A percentile compares a stretch with the other conserved stretches of the same genome.
Conservation (phyloP, 2,797 vertebrate genomes). For the Xyrichtys novacula region DNA sequence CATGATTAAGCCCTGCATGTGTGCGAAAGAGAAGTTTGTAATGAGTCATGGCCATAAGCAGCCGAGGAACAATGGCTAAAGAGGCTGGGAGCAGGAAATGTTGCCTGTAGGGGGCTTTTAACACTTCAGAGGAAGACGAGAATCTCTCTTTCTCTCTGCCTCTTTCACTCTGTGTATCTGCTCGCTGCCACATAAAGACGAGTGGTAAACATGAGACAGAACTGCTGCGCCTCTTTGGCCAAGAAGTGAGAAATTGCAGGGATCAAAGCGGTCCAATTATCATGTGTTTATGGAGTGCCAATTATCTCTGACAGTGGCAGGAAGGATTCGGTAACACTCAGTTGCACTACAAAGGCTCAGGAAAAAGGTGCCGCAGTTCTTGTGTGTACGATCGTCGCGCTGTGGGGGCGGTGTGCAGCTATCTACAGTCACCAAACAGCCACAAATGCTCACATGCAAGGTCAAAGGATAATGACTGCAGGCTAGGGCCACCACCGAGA, state of each 20-base stretch:
- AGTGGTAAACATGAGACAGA: conserved; percentile 74
- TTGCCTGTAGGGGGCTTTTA: conserved; percentile 79
- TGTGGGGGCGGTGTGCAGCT: conserved; percentile 51
- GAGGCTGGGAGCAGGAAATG: conserved; percentile 73
- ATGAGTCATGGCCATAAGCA: conserved; percentile 74
- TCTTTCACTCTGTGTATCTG: conserved; percentile 49
- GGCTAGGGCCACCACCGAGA: conserved; percentile 34
- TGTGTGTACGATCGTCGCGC: conserved; percentile 54
- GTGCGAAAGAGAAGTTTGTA: conserved; percentile 65
- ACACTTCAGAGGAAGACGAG: conserved; percentile 78
- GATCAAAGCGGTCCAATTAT: conserved; percentile 84
- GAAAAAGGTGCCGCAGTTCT: conserved; percentile 64
- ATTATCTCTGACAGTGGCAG: conserved; percentile 81
- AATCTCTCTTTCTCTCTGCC: conserved; percentile 49
- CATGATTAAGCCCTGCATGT: conserved; percentile 58
- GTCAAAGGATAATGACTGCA: conserved; percentile 48
- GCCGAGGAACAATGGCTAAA: conserved; percentile 71
- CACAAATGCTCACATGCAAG: conserved; percentile 48
- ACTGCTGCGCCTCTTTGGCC: conserved; percentile 74
- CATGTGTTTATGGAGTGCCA: conserved; percentile 83
- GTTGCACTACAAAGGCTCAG: conserved; percentile 69
- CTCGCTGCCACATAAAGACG: conserved; percentile 74
- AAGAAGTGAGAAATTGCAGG: conserved; percentile 77
- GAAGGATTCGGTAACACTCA: conserved; percentile 71
- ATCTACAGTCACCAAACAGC: conserved; percentile 55